Evolutionary conservation across 2,888 invertebrate genomes (phyloP), one percentile per base, ranked within the genome.

Genomic region (Cynaeus angustus): DNA sequence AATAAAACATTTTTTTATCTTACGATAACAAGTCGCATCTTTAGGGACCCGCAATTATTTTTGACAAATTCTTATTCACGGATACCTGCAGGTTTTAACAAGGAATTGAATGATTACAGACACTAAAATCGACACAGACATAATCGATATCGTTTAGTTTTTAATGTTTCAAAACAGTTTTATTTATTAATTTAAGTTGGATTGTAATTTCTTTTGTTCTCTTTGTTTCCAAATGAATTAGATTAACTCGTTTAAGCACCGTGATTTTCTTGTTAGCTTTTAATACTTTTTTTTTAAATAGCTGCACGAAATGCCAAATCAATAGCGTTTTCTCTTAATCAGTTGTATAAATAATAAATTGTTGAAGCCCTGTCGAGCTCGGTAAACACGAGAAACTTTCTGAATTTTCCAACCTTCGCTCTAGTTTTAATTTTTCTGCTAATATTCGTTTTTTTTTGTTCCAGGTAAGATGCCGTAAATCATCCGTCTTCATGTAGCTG

Each of bases 381-480:
- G 33, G 4, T 4, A 21, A 21, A 21, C 21, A 21, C 21, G 21
- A 4, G 21, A 33, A 33, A 1, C 6, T 33, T 7, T 33, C 33
- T 21, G 21, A 4, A 21, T 21, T 21, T 21, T 4, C 21, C 21
- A 21, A 21, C 2, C 21, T n/a, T 28, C 5, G 4, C 33, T 33
- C 9, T 33, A 33, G n/a, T 33, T 12, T 41, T 41, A 41, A 41
- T 41, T 41, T 12, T 41, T n/a, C 5, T 41, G 10, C 13, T 41
- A 41, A 41, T 41, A 41, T 6, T 38, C 9, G n/a, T 10, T 9
- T 16, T 56, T 56, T 59, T 33, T 46, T 59, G 59, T 59, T 59
- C 9, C 59, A 59, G 59, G 59, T 59, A 59, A 59, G 59, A 28
- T 13, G 30, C 13, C 45, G 30, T 59, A 46, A 58, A 59, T 59